Conservation (phyloP, 2,888 invertebrate species). For the Arrhopalites spinosus region DNA sequence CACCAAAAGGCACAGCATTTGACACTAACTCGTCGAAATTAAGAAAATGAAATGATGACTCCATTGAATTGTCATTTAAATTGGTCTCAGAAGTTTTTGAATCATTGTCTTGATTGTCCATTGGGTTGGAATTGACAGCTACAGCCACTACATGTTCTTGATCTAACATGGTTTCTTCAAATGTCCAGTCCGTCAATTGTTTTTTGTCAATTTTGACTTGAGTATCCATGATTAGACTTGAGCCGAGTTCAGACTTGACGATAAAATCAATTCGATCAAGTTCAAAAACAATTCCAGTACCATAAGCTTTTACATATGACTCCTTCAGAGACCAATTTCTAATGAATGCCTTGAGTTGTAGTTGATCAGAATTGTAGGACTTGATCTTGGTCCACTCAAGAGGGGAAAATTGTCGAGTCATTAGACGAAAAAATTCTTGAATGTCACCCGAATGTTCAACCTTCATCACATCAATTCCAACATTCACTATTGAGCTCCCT, state of each 20-base stretch:
- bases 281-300: slow-evolving; percentile 80
- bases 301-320: slow-evolving; percentile 89
- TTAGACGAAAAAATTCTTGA: slow-evolving; percentile 83
- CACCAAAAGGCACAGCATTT: slow-evolving; percentile 16
- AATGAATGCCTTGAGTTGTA: slow-evolving; percentile 80
- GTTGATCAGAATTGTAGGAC: slow-evolving; percentile 63
- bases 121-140: slow-evolving; percentile 60
- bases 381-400: slow-evolving; percentile 80
- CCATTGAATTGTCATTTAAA: not conserved
- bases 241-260: slow-evolving; percentile 65
- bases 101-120: not conserved
- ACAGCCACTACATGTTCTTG: slow-evolving; percentile 79
- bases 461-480: slow-evolving; percentile 91
- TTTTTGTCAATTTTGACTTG: slow-evolving; percentile 68
- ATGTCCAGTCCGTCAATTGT: slow-evolving; percentile 70
- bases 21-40: slow-evolving; percentile 31
- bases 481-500: slow-evolving; percentile 59
- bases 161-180: slow-evolving; percentile 82
- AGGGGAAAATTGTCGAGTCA: slow-evolving; percentile 80
- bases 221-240: slow-evolving; percentile 67
- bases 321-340: slow-evolving; percentile 94
- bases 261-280: slow-evolving; percentile 77
- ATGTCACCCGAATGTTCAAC: slow-evolving; percentile 72
- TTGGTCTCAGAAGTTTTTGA: not conserved
- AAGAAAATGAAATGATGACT: slow-evolving; percentile 17